These are phyloP conservation scores for Schizopygopsis pylzovi DNA, from an alignment of 2,797 vertebrate genomes.

Conservation along the genomic window DNA sequence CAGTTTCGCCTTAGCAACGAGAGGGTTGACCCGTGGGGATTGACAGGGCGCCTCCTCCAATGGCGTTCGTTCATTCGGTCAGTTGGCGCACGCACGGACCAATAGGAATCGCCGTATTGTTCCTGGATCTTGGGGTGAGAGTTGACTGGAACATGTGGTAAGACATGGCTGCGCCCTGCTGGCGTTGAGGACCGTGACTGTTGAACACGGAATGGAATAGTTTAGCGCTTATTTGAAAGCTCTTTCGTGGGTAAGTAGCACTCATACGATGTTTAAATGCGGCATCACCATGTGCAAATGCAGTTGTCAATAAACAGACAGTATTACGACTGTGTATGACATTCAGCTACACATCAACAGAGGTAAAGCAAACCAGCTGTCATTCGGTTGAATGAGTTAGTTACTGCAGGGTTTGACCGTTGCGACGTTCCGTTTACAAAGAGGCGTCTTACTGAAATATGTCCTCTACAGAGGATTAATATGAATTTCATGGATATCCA, in stretches of 20 bases:
- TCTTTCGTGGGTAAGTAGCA: slow-evolving; percentile 2
- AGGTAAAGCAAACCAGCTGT: slow-evolving; percentile 13
- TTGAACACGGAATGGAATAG: background rate
- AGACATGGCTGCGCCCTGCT: slow-evolving; percentile 65
- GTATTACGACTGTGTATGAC: too few species aligned
- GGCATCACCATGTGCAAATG: background rate
- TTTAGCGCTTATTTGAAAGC: slow-evolving; percentile 10
- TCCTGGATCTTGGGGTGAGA: slow-evolving; percentile 59
- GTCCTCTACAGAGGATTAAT: background rate
- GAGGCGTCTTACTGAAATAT: background rate
- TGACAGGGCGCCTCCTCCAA: slow-evolving; percentile 67
- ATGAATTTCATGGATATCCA: background rate
- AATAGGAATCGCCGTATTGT: slow-evolving; percentile 62
- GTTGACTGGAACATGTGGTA: slow-evolving; percentile 64
- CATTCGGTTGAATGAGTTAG: background rate
- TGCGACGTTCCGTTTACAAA: background rate
- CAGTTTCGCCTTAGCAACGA: slow-evolving; percentile 78
- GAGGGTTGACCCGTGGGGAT: slow-evolving; percentile 63
- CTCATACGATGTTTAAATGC: background rate
- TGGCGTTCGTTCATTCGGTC: slow-evolving; percentile 54
- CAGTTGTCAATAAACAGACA: background rate
- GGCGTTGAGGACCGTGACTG: background rate
- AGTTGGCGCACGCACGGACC: slow-evolving; percentile 62
- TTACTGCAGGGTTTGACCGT: too few species aligned
- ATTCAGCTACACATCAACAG: background rate